phyloP scores from a whole-genome alignment of 2,888 invertebrate species.

The Agriopis leucophaearia region DNA sequence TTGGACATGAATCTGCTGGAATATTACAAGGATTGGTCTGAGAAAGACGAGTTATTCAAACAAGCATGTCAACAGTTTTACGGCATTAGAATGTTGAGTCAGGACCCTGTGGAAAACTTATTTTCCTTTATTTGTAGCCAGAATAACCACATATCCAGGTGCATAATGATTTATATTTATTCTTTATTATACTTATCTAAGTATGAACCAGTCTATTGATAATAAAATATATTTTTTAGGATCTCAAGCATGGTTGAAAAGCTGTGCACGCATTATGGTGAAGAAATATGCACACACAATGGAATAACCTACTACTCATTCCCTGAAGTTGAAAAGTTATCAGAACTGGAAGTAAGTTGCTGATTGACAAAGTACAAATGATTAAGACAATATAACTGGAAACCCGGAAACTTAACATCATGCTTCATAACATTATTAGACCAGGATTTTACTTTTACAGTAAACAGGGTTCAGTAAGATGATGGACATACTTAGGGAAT shows the following conservation, averaged over 20 bases:
- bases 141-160: conserved; percentile 97
- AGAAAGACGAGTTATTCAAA: conserved; percentile 91
- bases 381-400: not conserved
- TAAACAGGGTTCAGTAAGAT: too few relatives aligned
- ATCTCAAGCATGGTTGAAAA: conserved; percentile 97
- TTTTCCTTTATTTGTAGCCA: conserved; percentile 99
- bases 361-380: not conserved
- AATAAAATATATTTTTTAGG: conserved; percentile 75
- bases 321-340: conserved; percentile 90
- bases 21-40: conserved; percentile 92
- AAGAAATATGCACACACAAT: conserved; percentile 89
- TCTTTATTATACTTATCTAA: not conserved
- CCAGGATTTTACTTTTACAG: too few relatives aligned
- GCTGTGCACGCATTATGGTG: conserved; percentile 93
- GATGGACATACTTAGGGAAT: too few relatives aligned
- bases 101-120: conserved; percentile 96
- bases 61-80: conserved; percentile 89
- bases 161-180: conserved; percentile 30
- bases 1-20: conserved; percentile 90
- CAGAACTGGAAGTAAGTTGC: conserved; percentile 71
- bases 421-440: too few relatives aligned
- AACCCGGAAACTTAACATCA: too few relatives aligned
- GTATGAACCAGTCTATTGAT: too few relatives aligned
- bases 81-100: conserved; percentile 96
- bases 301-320: conserved; percentile 91